Conservation (phyloP, 2,113 vertebrate species). For the Poecile atricapillus region DNA sequence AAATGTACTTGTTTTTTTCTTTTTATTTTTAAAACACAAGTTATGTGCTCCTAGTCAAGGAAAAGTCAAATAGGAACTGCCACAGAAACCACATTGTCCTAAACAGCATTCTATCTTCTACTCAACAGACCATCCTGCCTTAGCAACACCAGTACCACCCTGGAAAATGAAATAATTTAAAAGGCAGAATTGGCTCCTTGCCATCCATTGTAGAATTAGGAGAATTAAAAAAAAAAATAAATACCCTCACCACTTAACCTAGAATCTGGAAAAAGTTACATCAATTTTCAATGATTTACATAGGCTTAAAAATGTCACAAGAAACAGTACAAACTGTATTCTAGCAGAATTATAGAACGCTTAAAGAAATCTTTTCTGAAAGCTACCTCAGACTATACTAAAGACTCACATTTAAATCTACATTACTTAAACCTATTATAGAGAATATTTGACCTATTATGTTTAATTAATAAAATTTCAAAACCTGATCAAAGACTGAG, state of each 20-base stretch:
- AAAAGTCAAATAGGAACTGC: background rate
- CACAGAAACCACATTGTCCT: conserved; percentile 1
- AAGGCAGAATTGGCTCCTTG: background rate
- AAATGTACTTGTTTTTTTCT: background rate
- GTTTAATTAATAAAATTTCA: background rate
- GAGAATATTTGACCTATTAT: background rate
- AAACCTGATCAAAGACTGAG: background rate
- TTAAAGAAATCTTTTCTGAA: background rate
- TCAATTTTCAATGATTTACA: background rate
- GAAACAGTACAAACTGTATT: background rate
- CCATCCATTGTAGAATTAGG: background rate
- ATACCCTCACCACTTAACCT: background rate
- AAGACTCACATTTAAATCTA: background rate
- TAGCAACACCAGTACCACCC: background rate
- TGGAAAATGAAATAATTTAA: background rate
- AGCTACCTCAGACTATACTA: background rate
- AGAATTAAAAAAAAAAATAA: background rate
- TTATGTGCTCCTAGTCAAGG: background rate
- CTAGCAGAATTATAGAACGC: background rate
- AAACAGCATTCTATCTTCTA: background rate
- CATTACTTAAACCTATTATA: background rate
- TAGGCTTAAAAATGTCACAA: background rate
- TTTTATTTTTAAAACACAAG: background rate
- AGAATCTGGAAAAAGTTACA: background rate
- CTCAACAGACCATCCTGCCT: background rate